Base-by-base conservation (phyloP, 2,797 vertebrate species). In the Somateria mollissima region DNA sequence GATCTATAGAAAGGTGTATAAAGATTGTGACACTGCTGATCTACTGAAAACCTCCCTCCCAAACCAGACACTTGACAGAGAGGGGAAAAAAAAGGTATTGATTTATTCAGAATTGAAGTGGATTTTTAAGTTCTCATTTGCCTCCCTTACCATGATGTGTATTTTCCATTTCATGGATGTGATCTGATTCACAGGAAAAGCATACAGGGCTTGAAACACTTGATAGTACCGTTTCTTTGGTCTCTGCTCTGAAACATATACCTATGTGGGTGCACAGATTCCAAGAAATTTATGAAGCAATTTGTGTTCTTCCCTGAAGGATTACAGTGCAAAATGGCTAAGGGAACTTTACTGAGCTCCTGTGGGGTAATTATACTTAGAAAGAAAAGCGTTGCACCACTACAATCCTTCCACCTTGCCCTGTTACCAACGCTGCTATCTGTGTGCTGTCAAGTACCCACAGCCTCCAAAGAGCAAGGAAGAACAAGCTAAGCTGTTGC, bases 231-330 rank as follows among this genome's bases (percentile, higher is more conserved):
- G 15, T 18, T 47, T 71, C 80, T 74, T 27, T 53, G 53, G 17
- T 6, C 19, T 21, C 6, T 53, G 13, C 25, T 53, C 56, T 67
- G 43, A 79, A 77, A 21, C 8, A 37, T 11, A 28, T 10, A 69
- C 2, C 3, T 65, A n/a, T 0, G 1, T 16, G 58, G 13, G 1
- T 78, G 5, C 18, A 51, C 19, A 3, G 20, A 8, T 64, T 84
- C 67, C 32, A 57, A 22, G 9, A 51, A 82, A 54, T 34, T 61
- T n/a, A 36, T 14, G 7, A 71, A 21, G 2, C 53, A 19, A 7
- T 51, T 56, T 51, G 28, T 66, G 8, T 87, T 72, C 43, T 82
- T 6, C 41, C 17, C 3, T 72, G 47, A 69, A 71, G 15, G 19
- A 89, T 51, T 10, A 27, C 54, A 78, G 21, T 36, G 11, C 1